Conservation (phyloP, 2,888 invertebrate species). For the Oxycera nigricornis region DNA sequence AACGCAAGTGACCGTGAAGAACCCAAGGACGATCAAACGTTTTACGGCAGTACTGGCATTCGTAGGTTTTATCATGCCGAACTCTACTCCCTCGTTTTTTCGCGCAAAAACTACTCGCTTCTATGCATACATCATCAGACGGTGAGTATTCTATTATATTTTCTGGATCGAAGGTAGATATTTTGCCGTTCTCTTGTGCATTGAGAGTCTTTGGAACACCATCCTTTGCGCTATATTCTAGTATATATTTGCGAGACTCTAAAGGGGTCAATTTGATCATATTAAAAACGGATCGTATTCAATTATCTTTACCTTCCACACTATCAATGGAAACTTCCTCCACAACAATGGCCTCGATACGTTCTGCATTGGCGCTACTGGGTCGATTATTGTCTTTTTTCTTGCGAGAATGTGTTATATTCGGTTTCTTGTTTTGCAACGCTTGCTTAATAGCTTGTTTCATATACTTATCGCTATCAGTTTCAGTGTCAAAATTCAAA, state of each 20-base stretch:
- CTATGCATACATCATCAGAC: conserved; percentile 6
- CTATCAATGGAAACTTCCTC: conserved; percentile 41
- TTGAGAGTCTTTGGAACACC: conserved; percentile 4
- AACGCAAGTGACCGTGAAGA: conserved; percentile 70
- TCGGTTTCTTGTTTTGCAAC: conserved; percentile 8
- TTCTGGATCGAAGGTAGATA: conserved; percentile 37
- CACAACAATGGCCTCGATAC: conserved; percentile 35
- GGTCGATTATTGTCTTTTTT: conserved; percentile 21
- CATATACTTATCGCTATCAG: conserved; percentile 22
- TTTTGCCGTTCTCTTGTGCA: conserved; percentile 30
- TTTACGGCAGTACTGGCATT: conserved; percentile 65
- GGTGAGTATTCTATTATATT: conserved; percentile 43
- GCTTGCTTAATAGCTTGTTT: conserved; percentile 14
- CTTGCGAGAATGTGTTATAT: conserved; percentile 5
- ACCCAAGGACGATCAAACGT: conserved; percentile 76
- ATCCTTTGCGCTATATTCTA: conserved; percentile 35
- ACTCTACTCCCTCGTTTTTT: conserved; percentile 14
- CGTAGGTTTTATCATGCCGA: conserved; percentile 49
- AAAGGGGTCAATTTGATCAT: neutral
- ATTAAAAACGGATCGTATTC: neutral
- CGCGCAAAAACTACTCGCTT: neutral
- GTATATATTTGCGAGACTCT: conserved; percentile 41
- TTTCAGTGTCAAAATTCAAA: neutral
- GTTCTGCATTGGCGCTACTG: neutral
- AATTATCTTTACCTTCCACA: conserved; percentile 33